Evolutionary conservation across 2,797 vertebrate species (phyloP).

Genomic region (Phataginus tricuspis): DNA sequence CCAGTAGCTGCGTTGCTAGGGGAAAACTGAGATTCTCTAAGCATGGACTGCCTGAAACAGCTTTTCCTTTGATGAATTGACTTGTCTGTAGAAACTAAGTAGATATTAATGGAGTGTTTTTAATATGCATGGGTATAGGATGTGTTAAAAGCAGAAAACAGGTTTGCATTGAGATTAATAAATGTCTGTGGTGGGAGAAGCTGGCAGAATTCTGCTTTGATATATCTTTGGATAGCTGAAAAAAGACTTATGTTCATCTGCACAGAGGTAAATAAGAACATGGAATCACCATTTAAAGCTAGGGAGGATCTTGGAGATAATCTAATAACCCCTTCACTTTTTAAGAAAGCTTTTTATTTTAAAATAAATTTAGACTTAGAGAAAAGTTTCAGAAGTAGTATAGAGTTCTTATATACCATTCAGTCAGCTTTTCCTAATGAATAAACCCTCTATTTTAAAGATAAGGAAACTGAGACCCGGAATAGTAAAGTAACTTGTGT

Average conservation of each 20-base stretch:
- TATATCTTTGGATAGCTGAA: background rate
- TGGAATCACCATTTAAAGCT: background rate
- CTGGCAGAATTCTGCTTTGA: background rate
- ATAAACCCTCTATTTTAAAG: slow-evolving; percentile 1
- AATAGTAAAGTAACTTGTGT: background rate
- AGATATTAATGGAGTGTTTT: background rate
- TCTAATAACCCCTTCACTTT: background rate
- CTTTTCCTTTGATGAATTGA: background rate
- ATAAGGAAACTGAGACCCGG: background rate
- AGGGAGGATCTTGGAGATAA: background rate
- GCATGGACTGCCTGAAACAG: background rate
- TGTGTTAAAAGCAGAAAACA: background rate
- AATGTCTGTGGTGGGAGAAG: background rate
- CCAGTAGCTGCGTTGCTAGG: slow-evolving; percentile 78
- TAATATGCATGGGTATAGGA: background rate
- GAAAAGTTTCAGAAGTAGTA: background rate
- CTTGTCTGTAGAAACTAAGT: background rate
- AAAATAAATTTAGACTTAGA: background rate
- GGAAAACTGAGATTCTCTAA: slow-evolving; percentile 34
- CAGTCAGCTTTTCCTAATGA: background rate
- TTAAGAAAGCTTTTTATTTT: slow-evolving; percentile 27
- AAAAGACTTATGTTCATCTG: background rate
- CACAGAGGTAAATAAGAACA: background rate
- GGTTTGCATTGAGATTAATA: background rate
- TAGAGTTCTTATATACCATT: background rate